Evolutionary conservation across 2,888 invertebrate genomes (phyloP).

Genomic region (Lypha dubia): DNA sequence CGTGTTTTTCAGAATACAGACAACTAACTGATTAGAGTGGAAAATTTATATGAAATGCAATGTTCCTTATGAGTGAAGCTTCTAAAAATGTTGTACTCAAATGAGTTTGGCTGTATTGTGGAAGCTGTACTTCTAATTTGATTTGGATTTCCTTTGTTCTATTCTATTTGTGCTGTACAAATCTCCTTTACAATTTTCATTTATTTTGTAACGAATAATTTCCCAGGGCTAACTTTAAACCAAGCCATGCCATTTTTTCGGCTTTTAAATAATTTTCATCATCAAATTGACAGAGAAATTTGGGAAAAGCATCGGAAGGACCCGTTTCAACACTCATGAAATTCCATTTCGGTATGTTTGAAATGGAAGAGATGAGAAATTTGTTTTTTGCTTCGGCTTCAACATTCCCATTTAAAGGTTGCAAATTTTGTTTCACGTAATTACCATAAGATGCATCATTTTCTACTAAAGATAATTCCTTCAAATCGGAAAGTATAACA

Average conservation of each 20-base stretch:
- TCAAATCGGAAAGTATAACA: constrained; percentile 65
- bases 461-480: constrained; percentile 21
- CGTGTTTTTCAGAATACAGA: no score
- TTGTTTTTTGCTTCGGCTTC: not conserved
- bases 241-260: constrained; percentile 73
- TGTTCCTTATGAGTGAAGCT: no score
- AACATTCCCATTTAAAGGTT: constrained; percentile 40
- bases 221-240: constrained; percentile 73
- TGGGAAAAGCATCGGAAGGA: constrained; percentile 70
- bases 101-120: no score
- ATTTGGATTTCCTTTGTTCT: no score
- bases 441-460: constrained; percentile 63
- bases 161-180: not conserved
- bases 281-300: constrained; percentile 74
- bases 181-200: constrained; percentile 30
- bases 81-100: no score
- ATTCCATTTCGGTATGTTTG: constrained; percentile 74
- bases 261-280: constrained; percentile 75
- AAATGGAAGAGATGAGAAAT: constrained; percentile 41
- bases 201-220: constrained; percentile 66
- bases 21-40: no score
- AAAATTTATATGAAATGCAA: no score
- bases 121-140: no score
- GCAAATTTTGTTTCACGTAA: constrained; percentile 70
- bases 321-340: constrained; percentile 66